Evolutionary conservation across 2,888 invertebrate species (phyloP).

Genomic region (Yponomeuta plumbellus): DNA sequence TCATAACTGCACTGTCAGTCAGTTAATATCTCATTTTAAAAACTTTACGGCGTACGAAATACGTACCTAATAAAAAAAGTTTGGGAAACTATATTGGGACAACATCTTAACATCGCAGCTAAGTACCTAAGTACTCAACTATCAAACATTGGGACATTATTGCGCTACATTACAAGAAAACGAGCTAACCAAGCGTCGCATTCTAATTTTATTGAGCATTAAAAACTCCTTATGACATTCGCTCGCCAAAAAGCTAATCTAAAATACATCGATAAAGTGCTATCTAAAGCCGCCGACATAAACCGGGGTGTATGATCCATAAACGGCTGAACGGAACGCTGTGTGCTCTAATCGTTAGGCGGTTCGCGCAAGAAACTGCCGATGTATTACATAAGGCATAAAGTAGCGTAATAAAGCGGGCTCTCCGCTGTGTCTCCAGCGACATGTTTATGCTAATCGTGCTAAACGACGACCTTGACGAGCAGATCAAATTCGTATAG

Average conservation of each 20-base stretch:
- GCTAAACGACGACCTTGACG: slow-evolving; percentile 1
- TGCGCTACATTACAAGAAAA: slow-evolving; percentile 6
- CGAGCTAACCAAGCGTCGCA: slow-evolving; percentile 21
- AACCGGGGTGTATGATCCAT: slow-evolving; percentile 63
- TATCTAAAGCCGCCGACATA: slow-evolving; percentile 56
- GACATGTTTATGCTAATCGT: slow-evolving; percentile 8
- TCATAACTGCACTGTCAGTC: slow-evolving; percentile 2
- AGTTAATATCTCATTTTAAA: neutral
- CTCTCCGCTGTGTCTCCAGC: neutral
- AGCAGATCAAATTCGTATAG: neutral
- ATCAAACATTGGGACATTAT: neutral
- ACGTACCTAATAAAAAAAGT: neutral
- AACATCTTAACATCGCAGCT: neutral
- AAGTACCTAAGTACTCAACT: neutral
- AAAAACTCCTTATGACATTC: slow-evolving; percentile 35
- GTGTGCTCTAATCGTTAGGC: slow-evolving; percentile 31
- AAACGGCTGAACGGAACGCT: slow-evolving; percentile 55
- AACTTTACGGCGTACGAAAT: neutral
- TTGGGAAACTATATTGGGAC: neutral
- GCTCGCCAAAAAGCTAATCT: slow-evolving; percentile 46
- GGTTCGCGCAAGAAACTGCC: neutral
- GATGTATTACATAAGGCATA: neutral
- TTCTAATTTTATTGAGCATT: slow-evolving; percentile 46
- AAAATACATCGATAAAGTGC: slow-evolving; percentile 57
- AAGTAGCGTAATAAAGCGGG: neutral